Conservation (phyloP, 2,113 vertebrate genomes). For the Nycticryphes semicollaris region DNA sequence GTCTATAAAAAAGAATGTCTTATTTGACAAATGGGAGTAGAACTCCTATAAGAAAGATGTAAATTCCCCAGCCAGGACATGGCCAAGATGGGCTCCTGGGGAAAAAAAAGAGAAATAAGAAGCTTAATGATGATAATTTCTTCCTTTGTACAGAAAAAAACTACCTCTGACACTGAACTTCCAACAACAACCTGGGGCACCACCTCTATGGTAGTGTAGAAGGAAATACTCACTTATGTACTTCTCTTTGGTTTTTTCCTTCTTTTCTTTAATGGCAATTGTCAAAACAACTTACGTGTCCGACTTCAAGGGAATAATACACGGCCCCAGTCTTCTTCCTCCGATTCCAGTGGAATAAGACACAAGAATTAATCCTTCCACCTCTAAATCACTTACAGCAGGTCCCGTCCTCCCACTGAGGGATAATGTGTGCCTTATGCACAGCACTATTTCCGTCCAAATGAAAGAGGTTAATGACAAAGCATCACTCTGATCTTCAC, state of each 20-base stretch:
- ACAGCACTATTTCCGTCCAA: conserved; percentile 4
- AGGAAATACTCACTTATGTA: neutral
- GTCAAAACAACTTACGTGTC: neutral
- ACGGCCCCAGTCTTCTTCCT: neutral
- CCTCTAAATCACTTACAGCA: neutral
- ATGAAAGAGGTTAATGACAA: conserved; percentile 64
- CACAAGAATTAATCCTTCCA: neutral
- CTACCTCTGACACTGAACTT: neutral
- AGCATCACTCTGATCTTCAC: conserved; percentile 55
- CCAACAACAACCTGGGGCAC: neutral
- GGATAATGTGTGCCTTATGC: neutral
- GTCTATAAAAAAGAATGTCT: neutral
- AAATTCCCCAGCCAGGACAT: neutral
- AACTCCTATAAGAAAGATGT: neutral
- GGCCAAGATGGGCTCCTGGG: neutral
- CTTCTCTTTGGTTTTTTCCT: rapidly evolving
- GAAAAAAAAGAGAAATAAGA: too few species aligned
- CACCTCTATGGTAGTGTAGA: rapidly evolving
- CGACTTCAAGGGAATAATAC: neutral
- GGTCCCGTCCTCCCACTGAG: neutral
- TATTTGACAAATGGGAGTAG: neutral
- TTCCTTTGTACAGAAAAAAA: neutral
- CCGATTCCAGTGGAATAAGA: neutral
- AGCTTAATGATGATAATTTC: neutral
- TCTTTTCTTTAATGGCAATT: neutral